These are phyloP conservation scores for Microtus pennsylvanicus DNA, from an alignment of 2,113 vertebrate species.

Conservation along the genomic window DNA sequence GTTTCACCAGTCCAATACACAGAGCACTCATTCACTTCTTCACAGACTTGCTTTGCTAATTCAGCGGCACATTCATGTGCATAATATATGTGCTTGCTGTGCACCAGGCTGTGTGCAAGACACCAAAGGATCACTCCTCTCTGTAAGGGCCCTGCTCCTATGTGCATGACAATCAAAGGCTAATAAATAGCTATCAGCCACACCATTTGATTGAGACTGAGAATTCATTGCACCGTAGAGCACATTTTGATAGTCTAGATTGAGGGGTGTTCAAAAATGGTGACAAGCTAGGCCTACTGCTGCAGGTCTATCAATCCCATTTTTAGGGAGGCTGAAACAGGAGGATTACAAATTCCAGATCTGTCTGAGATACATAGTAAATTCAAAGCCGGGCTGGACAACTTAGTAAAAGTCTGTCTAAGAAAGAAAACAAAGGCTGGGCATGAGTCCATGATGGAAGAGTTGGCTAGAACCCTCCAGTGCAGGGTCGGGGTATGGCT, in stretches of 20 bases:
- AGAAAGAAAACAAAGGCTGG: not conserved
- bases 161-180: not conserved
- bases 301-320: too few relatives aligned
- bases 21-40: not conserved
- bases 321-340: not conserved
- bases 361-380: not conserved
- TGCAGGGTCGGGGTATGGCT: not conserved
- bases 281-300: not conserved
- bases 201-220: not conserved
- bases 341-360: not conserved
- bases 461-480: not conserved
- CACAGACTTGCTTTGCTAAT: not conserved
- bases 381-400: not conserved
- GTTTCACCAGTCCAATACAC: not conserved
- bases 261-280: not conserved
- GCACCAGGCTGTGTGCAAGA: not conserved
- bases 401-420: not conserved
- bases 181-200: rapidly evolving
- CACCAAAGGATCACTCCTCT: not conserved
- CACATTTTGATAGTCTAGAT: not conserved
- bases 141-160: not conserved
- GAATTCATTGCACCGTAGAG: not conserved
- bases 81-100: not conserved
- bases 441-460: not conserved
- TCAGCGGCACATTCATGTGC: not conserved